phyloP scores from a whole-genome alignment of 2,797 vertebrate species.

The Hemibagrus guttatus region DNA sequence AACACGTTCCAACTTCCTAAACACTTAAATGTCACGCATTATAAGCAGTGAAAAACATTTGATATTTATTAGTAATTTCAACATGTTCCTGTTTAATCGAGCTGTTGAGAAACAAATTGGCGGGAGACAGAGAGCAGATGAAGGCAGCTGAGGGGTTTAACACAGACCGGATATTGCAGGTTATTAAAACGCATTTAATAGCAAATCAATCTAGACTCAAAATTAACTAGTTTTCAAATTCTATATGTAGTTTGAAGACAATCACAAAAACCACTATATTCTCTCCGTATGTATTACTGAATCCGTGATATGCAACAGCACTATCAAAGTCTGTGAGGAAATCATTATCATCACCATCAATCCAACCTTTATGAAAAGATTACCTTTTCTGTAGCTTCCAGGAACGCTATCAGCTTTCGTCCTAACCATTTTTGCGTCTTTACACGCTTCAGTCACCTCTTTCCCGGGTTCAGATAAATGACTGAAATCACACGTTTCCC shows the following conservation, averaged over 20 bases:
- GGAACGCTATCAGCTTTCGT: conserved; percentile 80
- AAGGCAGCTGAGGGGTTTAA: not conserved
- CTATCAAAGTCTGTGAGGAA: not conserved
- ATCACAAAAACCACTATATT: not conserved
- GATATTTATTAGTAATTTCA: no score
- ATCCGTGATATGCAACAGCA: not conserved
- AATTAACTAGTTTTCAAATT: not conserved
- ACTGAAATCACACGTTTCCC: conserved; percentile 29
- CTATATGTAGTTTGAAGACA: no score
- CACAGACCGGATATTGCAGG: not conserved
- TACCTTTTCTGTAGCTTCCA: conserved; percentile 78
- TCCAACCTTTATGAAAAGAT: rapidly evolving
- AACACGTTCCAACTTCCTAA: not conserved
- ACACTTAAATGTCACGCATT: not conserved
- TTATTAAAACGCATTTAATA: not conserved
- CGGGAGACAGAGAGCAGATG: conserved; percentile 4
- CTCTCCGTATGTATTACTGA: not conserved
- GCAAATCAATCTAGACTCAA: no score
- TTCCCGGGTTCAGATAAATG: rapidly evolving
- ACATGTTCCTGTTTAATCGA: not conserved
- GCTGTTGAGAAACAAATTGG: not conserved
- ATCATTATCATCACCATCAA: not conserved
- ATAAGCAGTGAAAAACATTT: not conserved
- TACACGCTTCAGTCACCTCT: rapidly evolving
- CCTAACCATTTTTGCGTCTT: conserved; percentile 68